Conservation (phyloP, 2,113 vertebrate genomes). For the Nyctereutes procyonoides region DNA sequence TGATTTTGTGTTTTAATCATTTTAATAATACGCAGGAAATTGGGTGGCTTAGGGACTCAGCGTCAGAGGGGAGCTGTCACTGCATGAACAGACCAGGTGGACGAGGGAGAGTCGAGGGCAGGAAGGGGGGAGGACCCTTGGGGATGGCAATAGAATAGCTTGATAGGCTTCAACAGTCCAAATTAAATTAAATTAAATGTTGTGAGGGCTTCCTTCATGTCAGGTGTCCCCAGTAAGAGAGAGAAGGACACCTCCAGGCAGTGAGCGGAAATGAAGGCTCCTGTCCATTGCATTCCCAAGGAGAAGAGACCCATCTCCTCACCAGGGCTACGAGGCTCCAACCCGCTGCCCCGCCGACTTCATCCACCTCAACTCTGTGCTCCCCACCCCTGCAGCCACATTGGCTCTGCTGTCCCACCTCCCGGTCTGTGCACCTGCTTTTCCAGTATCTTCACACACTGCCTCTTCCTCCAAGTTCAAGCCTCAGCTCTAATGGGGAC, state of each 20-base stretch:
- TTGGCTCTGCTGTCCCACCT: not conserved
- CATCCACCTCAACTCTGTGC: too few species aligned
- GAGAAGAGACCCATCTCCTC: not conserved
- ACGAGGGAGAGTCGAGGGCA: not conserved
- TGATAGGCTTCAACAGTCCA: not conserved
- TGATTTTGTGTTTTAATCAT: not conserved
- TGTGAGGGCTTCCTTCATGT: not conserved
- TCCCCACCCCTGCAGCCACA: too few species aligned
- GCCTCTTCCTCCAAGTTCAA: not conserved
- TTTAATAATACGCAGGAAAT: not conserved
- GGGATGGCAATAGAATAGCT: too few species aligned
- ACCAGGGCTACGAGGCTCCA: not conserved
- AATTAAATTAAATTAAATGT: not conserved
- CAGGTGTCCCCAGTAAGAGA: not conserved
- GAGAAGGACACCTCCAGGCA: not conserved
- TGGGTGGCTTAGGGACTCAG: not conserved
- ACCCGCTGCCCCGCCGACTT: not conserved
- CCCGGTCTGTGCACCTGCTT: not conserved
- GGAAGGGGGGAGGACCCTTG: not conserved
- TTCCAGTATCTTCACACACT: not conserved
- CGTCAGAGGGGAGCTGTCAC: not conserved
- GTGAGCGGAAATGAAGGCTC: not conserved
- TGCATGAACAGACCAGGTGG: not conserved
- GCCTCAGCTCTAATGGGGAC: not conserved
- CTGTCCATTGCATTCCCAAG: fast-evolving